These are phyloP conservation scores for Narcine bancroftii DNA, from an alignment of 2,113 vertebrate species.

Conservation along the genomic window DNA sequence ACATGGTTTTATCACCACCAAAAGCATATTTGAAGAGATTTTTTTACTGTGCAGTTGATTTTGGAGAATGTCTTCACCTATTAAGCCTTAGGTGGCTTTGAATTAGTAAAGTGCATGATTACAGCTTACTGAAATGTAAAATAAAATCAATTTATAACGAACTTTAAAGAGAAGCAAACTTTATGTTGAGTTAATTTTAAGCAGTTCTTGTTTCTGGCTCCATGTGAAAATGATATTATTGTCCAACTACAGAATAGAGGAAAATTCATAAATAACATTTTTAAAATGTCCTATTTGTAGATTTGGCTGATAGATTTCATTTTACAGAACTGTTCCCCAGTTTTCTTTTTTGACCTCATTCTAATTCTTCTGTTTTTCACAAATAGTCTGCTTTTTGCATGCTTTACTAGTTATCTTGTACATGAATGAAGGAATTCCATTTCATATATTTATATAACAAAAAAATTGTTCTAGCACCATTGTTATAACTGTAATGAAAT, in stretches of 20 bases:
- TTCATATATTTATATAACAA: too few relatives aligned
- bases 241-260: background rate
- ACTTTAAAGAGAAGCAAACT: background rate
- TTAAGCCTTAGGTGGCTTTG: background rate
- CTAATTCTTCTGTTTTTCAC: background rate
- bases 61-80: background rate
- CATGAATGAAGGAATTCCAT: background rate
- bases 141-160: background rate
- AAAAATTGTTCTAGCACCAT: background rate
- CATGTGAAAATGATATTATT: background rate
- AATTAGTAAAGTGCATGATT: background rate
- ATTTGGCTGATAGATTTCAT: background rate
- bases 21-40: background rate
- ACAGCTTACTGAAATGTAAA: background rate
- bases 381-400: background rate
- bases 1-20: constrained; percentile 55
- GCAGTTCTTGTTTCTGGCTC: background rate
- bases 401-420: background rate
- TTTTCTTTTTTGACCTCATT: background rate
- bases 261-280: background rate
- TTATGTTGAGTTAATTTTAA: background rate
- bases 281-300: background rate
- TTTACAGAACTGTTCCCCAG: background rate
- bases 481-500: background rate
- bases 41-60: background rate